phyloP scores from a whole-genome alignment of 2,888 invertebrate genomes.

The Plemyria rubiginata region DNA sequence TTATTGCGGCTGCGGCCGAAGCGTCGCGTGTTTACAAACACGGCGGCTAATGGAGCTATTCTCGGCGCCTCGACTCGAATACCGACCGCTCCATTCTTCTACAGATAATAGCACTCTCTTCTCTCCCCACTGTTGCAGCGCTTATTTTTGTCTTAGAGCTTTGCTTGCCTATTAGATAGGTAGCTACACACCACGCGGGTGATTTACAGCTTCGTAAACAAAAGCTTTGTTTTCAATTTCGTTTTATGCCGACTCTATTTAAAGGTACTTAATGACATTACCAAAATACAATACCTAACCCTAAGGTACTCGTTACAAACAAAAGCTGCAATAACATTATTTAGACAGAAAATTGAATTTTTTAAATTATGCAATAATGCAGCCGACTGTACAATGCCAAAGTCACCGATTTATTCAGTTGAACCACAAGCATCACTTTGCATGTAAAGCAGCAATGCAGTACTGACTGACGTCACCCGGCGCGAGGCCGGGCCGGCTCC shows the following conservation, averaged over 20 bases:
- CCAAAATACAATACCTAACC: background rate
- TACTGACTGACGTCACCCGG: too few species aligned
- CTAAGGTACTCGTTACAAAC: too few species aligned
- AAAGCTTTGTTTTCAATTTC: slow-evolving; percentile 9
- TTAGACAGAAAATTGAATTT: too few species aligned
- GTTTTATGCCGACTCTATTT: too few species aligned
- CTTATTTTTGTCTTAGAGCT: slow-evolving; percentile 12
- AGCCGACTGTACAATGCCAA: too few species aligned
- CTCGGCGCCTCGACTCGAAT: slow-evolving; percentile 46
- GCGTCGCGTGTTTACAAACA: slow-evolving; percentile 70
- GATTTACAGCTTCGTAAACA: background rate
- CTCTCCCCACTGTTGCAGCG: slow-evolving; percentile 10
- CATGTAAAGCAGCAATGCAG: too few species aligned
- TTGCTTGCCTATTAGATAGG: slow-evolving; percentile 3
- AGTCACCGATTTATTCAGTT: too few species aligned
- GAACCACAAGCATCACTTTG: too few species aligned
- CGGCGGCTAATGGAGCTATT: slow-evolving; percentile 72
- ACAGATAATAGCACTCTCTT: slow-evolving; percentile 30
- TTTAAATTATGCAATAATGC: too few species aligned
- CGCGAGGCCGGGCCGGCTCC: too few species aligned
- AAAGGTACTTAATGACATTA: too few species aligned
- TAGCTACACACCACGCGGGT: background rate
- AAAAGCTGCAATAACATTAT: too few species aligned
- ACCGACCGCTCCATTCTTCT: slow-evolving; percentile 43
- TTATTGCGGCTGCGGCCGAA: slow-evolving; percentile 33